Percentiles rank a stretch among this genome's conserved stretches.
Evolutionary conservation across 1,140 invertebrate genomes (phyloP).

Genomic region (Microplitis demolitor): DNA sequence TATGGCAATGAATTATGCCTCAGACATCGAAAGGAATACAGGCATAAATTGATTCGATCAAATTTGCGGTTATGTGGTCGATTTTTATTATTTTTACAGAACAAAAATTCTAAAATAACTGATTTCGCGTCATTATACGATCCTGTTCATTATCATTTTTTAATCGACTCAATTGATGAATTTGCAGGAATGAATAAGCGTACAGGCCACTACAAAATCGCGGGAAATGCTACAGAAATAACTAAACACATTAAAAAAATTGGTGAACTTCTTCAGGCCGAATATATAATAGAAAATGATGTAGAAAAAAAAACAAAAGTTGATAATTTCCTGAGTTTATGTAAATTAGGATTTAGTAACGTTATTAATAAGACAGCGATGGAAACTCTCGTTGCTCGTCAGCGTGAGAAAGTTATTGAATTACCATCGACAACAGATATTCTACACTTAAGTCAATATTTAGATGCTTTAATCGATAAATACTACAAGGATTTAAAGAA

Average conservation of each 20-base stretch:
- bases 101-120: constrained; percentile 16
- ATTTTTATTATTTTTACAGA: constrained; percentile 46
- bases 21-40: constrained; percentile 1
- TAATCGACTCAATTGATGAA: constrained; percentile 8
- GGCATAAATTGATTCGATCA: constrained; percentile 26
- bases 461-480: not conserved
- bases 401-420: constrained; percentile 1
- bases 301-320: constrained; percentile 17
- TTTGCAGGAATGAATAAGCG: constrained; percentile 23
- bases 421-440: constrained; percentile 15
- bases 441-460: not conserved
- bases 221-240: constrained; percentile 19
- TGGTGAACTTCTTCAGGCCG: constrained; percentile 7
- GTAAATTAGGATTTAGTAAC: constrained; percentile 13
- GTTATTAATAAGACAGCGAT: constrained; percentile 25
- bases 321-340: constrained; percentile 24
- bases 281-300: constrained; percentile 23
- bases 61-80: constrained; percentile 20
- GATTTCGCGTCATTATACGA: constrained; percentile 23
- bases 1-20: constrained; percentile 28
- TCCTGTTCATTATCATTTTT: constrained; percentile 22
- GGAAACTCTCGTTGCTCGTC: constrained; percentile 1
- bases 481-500: not conserved
- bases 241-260: constrained; percentile 28
- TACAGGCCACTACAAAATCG: constrained; percentile 12